Conservation (phyloP, 23 tunicate genomes). For the Aplidium turbinatum region DNA sequence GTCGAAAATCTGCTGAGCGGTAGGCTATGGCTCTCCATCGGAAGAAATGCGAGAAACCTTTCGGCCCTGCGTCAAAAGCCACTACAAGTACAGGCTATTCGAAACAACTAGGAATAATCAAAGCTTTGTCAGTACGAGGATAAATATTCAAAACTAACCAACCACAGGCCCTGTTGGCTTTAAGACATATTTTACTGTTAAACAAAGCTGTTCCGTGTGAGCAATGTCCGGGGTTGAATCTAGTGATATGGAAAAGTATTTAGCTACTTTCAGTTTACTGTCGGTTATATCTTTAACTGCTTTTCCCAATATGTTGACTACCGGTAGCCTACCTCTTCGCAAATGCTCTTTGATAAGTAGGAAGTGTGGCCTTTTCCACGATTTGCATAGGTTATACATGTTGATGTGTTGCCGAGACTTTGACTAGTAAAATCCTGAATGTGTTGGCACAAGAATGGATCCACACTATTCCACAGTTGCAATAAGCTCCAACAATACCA, state of each 20-base stretch:
- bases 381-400: neutral
- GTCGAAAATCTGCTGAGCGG: slow-evolving; percentile 6
- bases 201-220: slow-evolving; percentile 1
- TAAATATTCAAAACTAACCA: no score
- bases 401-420: no score
- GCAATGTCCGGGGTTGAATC: slow-evolving; percentile 6
- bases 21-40: slow-evolving; percentile 2
- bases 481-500: slow-evolving; percentile 1
- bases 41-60: neutral
- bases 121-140: no score
- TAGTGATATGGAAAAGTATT: neutral
- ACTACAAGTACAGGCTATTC: no score
- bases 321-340: neutral
- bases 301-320: slow-evolving; percentile 1
- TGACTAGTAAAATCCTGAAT: no score
- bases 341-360: slow-evolving; percentile 1
- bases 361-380: neutral
- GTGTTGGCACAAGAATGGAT: slow-evolving; percentile 5
- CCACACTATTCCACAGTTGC: neutral
- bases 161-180: slow-evolving; percentile 10
- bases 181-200: neutral
- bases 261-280: neutral
- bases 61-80: no score
- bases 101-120: no score
- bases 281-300: neutral